A percentile compares a stretch with the other conserved stretches of the same genome.
Conservation (phyloP, 2,113 vertebrate species). For the Nesoenas mayeri region DNA sequence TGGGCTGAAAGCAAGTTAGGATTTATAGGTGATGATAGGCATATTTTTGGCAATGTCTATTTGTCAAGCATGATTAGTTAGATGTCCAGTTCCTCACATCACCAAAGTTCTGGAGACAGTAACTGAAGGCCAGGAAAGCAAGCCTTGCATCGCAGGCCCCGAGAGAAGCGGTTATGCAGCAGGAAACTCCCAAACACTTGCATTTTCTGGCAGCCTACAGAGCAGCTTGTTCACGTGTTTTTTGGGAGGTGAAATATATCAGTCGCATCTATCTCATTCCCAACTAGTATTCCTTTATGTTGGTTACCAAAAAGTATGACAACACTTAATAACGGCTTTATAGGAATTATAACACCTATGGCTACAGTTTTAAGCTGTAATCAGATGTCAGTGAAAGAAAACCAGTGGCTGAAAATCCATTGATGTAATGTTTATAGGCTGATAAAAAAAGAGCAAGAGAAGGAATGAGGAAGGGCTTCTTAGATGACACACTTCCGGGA, state of each 20-base stretch:
- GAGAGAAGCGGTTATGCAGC: background rate
- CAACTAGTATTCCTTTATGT: background rate
- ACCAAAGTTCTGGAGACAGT: conserved; percentile 65
- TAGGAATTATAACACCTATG: background rate
- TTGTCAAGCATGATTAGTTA: conserved; percentile 29
- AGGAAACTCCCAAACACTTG: background rate
- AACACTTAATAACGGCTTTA: background rate
- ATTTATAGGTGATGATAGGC: background rate
- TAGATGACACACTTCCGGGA: background rate
- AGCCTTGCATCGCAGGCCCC: conserved; percentile 11
- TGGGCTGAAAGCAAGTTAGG: conserved; percentile 33
- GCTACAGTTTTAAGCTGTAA: background rate
- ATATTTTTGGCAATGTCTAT: conserved; percentile 3
- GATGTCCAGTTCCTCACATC: conserved; percentile 46
- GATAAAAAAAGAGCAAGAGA: background rate
- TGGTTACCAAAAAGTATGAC: background rate
- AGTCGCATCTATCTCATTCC: background rate
- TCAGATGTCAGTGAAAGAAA: background rate
- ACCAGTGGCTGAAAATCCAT: background rate
- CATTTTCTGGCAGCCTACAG: background rate
- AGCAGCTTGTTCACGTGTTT: background rate
- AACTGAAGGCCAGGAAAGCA: conserved; percentile 61
- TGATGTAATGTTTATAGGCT: background rate
- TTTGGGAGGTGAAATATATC: background rate
- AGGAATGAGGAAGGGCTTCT: background rate